These are phyloP conservation scores for Macquaria australasica DNA, from an alignment of 2,113 vertebrate species.

Conservation along the genomic window DNA sequence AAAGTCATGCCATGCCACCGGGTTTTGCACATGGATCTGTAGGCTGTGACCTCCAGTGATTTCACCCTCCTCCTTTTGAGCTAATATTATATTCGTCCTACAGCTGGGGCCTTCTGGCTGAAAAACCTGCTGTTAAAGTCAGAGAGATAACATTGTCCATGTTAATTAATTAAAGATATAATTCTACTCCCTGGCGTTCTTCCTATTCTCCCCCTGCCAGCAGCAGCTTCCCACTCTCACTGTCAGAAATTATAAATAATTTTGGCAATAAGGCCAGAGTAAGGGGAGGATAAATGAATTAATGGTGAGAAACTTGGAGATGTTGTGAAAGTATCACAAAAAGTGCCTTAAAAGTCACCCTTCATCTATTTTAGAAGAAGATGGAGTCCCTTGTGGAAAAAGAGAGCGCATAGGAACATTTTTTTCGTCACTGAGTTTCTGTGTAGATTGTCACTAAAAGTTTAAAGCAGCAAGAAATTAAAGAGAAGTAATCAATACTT, in stretches of 20 bases:
- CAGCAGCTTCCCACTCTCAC: conserved; percentile 39
- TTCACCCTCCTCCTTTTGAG: conserved; percentile 16
- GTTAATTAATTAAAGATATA: conserved; percentile 75
- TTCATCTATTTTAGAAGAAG: conserved; percentile 24
- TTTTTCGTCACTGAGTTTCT: conserved; percentile 16
- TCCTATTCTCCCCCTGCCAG: conserved; percentile 33
- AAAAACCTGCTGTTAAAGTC: conserved; percentile 44
- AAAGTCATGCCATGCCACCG: too few relatives aligned
- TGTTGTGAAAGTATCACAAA: conserved; percentile 29
- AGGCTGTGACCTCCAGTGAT: conserved; percentile 21
- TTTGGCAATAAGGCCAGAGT: conserved; percentile 33
- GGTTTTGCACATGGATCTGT: conserved; percentile 2
- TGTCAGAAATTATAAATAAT: conserved; percentile 62
- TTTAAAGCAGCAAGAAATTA: conserved; percentile 42
- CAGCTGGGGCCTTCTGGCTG: conserved; percentile 16
- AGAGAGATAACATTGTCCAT: conserved; percentile 59
- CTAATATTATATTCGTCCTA: conserved; percentile 43
- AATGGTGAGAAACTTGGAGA: conserved; percentile 20
- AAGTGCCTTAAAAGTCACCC: conserved; percentile 36
- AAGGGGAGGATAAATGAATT: conserved; percentile 34
- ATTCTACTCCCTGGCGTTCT: conserved; percentile 53
- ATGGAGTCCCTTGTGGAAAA: neutral
- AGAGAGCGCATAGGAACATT: neutral
- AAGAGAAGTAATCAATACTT: conserved; percentile 50
- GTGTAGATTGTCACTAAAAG: conserved; percentile 23